Base-by-base conservation (phyloP, 2,113 vertebrate species). In the Gymnobelideus leadbeateri region DNA sequence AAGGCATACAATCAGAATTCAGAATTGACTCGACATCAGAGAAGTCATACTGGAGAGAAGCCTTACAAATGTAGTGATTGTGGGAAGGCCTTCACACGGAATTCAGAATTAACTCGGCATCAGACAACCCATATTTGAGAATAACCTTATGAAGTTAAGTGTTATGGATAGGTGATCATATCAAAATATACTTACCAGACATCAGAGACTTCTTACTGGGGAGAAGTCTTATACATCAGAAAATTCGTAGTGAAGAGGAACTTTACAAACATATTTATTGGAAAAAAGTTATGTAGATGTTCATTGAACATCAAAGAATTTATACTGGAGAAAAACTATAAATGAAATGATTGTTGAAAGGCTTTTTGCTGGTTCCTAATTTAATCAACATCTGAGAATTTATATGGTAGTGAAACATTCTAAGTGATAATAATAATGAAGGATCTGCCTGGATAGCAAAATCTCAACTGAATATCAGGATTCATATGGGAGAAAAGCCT, bases 121-220 rank as follows among this genome's bases (percentile, higher is more conserved):
- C 94, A 94, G 21, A 37, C 51, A 50, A 93, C 93, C 11, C 96
- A 95, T 7, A 19, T 89, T 9, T 92, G 94, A 23, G 77, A 95
- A 3, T 90, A 57, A 2, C 47, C 89, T 9, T 91, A 89, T 37
- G 93, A 89, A 19, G 95, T 95, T 46, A 90, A 68, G 26, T 96
- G 93, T 23, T 97, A 94, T 24, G 90, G 94, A 99, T 52, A 52
- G 16, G 52, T 52, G 52, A 52, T 99, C 97, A 99, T 99, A 97
- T 99, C 99, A 99, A 99, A 99, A 2, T 99, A 99, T 93, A 98
- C 98, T 97, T 54, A 98, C 98, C 7, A 99, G 99, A 96, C 99
- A 99, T 98, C 57, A 68, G 31, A 68, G 54, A 93, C 96, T 96
- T 92, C 97, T 97, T 84, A 97, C 95, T 12, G 96, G 14, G 51